phyloP scores from a whole-genome alignment of 2,888 invertebrate species.

The Ditula angustiorana region DNA sequence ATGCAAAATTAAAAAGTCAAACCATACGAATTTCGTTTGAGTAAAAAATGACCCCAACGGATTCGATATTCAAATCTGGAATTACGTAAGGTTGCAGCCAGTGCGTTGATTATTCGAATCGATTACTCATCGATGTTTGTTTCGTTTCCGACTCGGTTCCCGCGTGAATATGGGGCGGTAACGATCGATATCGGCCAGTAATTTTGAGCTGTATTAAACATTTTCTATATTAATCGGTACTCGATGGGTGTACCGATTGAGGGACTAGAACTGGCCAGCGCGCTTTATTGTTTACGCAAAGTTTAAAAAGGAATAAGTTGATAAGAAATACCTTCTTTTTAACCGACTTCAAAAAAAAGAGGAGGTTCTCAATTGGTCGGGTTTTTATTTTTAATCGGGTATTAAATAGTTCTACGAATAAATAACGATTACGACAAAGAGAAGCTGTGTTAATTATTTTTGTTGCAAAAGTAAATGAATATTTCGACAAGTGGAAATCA shows the following conservation, averaged over 20 bases:
- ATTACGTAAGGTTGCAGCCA: constrained; percentile 46
- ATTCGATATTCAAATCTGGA: constrained; percentile 49
- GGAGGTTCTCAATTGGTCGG: no score
- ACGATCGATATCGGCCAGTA: constrained; percentile 47
- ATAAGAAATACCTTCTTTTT: no score
- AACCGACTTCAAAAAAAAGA: no score
- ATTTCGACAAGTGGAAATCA: no score
- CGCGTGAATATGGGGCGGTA: constrained; percentile 60
- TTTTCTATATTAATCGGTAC: constrained; percentile 51
- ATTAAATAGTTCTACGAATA: no score
- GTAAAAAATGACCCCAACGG: constrained; percentile 35
- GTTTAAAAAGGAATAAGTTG: background rate
- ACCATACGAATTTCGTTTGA: constrained; percentile 18
- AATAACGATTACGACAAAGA: no score
- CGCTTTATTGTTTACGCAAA: background rate
- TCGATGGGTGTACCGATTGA: constrained; percentile 38
- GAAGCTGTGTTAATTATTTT: no score
- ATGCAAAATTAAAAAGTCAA: background rate
- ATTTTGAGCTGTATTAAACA: constrained; percentile 45
- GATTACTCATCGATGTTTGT: constrained; percentile 58
- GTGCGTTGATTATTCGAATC: constrained; percentile 49
- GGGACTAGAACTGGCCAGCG: constrained; percentile 33
- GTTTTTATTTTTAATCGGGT: no score
- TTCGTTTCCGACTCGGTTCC: constrained; percentile 52
- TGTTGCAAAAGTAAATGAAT: no score